phyloP scores from a whole-genome alignment of 2,797 vertebrate species.

The Galagoides demidoff region DNA sequence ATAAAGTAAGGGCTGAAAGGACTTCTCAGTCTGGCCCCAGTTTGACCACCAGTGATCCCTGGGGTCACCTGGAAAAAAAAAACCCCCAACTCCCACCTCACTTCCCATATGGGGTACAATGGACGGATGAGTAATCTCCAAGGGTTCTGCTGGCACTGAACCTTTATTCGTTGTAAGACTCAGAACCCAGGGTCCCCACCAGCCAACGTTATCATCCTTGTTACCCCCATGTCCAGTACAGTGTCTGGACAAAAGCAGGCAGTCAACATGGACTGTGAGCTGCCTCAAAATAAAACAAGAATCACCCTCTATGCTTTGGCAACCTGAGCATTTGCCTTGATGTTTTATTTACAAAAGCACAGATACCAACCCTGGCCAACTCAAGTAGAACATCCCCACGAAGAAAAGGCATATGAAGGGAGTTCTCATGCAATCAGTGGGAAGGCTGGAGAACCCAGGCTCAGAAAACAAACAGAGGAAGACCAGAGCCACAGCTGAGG shows the following conservation, averaged over 20 bases:
- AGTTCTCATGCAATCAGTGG: neutral
- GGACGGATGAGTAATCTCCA: neutral
- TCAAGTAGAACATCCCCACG: neutral
- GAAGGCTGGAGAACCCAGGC: neutral
- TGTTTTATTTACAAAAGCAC: constrained; percentile 36
- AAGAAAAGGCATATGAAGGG: neutral
- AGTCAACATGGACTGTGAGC: neutral
- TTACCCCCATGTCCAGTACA: neutral
- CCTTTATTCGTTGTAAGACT: neutral
- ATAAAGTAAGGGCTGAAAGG: neutral
- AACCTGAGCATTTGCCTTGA: neutral
- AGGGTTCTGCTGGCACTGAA: neutral
- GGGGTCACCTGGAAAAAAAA: neutral
- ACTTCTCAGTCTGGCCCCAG: neutral
- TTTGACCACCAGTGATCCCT: neutral
- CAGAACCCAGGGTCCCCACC: neutral
- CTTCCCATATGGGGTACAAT: neutral
- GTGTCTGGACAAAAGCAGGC: neutral
- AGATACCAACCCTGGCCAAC: neutral
- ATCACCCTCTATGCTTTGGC: neutral
- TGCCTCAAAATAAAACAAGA: neutral
- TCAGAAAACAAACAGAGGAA: neutral
- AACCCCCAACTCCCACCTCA: neutral
- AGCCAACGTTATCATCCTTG: neutral
- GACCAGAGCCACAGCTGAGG: neutral